These are phyloP conservation scores for Pitta sordida DNA, from an alignment of 2,113 vertebrate species.

Conservation along the genomic window DNA sequence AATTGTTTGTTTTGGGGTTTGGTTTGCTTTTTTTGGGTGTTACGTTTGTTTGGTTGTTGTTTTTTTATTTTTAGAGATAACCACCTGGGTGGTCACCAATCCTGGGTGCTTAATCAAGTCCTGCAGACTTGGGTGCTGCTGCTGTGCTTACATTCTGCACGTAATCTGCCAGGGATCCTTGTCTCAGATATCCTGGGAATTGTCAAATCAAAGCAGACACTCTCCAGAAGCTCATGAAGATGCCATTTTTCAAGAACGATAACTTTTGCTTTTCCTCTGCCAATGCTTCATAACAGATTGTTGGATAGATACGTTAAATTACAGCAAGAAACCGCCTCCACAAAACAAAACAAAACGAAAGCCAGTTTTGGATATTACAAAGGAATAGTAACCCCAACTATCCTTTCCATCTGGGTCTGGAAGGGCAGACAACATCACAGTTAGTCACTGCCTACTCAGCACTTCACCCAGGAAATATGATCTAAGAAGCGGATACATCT, in stretches of 20 bases:
- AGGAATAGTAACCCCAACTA: background rate
- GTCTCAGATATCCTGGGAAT: background rate
- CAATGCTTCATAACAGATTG: background rate
- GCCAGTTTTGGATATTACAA: background rate
- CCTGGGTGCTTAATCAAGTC: background rate
- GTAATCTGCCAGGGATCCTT: background rate
- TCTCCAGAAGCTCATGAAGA: background rate
- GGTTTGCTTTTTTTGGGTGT: background rate
- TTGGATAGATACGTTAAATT: background rate
- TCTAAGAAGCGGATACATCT: background rate
- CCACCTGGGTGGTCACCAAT: background rate
- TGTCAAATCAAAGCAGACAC: background rate
- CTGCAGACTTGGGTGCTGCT: background rate
- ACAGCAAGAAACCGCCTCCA: background rate
- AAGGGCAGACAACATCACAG: background rate
- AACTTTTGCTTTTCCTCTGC: background rate
- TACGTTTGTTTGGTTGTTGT: background rate
- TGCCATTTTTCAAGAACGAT: background rate
- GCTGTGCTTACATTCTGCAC: background rate
- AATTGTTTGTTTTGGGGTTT: background rate
- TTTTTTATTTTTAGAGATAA: background rate
- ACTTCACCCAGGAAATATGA: background rate
- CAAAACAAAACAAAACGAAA: background rate
- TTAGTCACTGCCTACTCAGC: conserved; percentile 6
- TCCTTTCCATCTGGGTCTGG: background rate